These are phyloP conservation scores for Odontophorus gujanensis DNA, from an alignment of 2,113 vertebrate species.

Conservation along the genomic window DNA sequence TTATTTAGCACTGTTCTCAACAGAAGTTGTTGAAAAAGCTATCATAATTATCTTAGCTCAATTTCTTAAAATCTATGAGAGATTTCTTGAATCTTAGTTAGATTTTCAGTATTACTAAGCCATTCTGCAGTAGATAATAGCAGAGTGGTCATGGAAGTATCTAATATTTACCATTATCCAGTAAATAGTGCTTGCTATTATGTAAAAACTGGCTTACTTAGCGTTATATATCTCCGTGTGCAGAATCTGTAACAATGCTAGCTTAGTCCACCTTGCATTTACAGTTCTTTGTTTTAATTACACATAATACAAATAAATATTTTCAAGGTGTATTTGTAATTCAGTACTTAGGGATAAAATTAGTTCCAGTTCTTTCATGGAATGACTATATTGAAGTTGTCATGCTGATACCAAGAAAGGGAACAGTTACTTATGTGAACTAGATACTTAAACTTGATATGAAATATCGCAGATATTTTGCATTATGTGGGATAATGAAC, in stretches of 20 bases:
- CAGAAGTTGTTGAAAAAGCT: neutral
- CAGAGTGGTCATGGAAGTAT: neutral
- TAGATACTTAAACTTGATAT: neutral
- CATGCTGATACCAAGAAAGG: neutral
- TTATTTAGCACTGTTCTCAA: neutral
- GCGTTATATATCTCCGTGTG: neutral
- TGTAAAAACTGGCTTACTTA: neutral
- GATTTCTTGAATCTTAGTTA: no score
- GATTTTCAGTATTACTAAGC: neutral
- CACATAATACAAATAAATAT: neutral
- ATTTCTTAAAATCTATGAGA: no score
- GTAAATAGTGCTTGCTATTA: neutral
- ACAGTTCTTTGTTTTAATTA: fast-evolving
- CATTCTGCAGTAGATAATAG: neutral
- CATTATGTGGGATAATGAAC: neutral
- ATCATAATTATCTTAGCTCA: neutral
- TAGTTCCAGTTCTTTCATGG: neutral
- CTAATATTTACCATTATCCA: neutral
- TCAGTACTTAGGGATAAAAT: neutral
- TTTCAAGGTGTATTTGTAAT: neutral
- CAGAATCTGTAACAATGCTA: neutral
- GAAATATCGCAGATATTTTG: neutral
- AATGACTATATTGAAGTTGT: neutral
- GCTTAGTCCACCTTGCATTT: neutral
- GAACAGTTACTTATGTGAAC: neutral